These are phyloP conservation scores for Dorcus hopei DNA, from an alignment of 2,888 invertebrate species.

Conservation along the genomic window DNA sequence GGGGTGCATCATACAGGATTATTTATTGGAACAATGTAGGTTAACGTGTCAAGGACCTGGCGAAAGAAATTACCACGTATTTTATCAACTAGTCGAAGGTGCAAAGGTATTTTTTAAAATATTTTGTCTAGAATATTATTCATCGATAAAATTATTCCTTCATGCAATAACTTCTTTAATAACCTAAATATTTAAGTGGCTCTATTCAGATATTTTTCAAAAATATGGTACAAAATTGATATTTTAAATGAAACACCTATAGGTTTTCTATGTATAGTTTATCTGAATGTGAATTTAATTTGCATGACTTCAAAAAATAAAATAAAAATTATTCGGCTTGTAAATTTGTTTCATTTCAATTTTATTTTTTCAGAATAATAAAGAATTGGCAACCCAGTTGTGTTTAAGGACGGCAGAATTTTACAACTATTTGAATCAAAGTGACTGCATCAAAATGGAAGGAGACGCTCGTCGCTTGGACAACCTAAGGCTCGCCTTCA, in stretches of 20 bases:
- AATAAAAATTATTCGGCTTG: too few relatives aligned
- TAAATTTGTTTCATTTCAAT: neutral
- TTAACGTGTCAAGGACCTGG: slow-evolving; percentile 85
- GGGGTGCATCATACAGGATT: slow-evolving; percentile 89
- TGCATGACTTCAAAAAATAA: too few relatives aligned
- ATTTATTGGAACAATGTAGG: slow-evolving; percentile 83
- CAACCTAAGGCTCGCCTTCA: slow-evolving; percentile 82
- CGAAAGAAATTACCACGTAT: slow-evolving; percentile 89
- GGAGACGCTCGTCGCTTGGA: slow-evolving; percentile 74
- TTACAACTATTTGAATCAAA: slow-evolving; percentile 81
- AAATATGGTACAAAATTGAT: too few relatives aligned
- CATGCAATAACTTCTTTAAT: too few relatives aligned
- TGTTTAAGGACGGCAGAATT: slow-evolving; percentile 71
- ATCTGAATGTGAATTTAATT: too few relatives aligned
- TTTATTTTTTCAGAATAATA: slow-evolving; percentile 56
- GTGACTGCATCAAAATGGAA: slow-evolving; percentile 68
- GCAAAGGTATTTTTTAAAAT: slow-evolving; percentile 58
- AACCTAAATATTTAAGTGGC: too few relatives aligned
- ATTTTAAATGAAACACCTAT: too few relatives aligned
- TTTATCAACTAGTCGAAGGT: slow-evolving; percentile 87
- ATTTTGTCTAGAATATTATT: neutral
- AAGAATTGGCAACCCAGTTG: slow-evolving; percentile 70
- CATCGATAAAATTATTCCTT: too few relatives aligned
- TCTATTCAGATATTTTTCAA: too few relatives aligned
- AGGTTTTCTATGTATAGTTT: too few relatives aligned